Evolutionary conservation across 2,113 vertebrate species (phyloP).

Genomic region (Cyprinodon tularosa): DNA sequence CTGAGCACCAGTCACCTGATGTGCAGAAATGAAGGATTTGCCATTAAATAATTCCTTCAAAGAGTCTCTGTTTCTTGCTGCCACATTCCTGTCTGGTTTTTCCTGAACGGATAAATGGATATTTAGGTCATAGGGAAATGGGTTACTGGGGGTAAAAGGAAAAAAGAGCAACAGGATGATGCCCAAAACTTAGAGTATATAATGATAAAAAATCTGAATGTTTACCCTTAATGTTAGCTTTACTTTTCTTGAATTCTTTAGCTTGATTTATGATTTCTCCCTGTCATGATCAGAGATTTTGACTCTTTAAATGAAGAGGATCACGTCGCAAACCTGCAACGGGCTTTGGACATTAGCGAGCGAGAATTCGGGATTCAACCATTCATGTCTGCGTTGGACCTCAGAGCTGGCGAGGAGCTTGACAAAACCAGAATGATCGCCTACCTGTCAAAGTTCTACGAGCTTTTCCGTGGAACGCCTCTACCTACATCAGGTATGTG

Average conservation of each 20-base stretch:
- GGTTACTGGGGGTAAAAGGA: not conserved
- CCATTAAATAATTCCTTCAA: conserved; percentile 20
- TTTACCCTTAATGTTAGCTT: not conserved
- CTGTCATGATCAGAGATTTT: conserved; percentile 83
- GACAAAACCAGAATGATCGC: conserved; percentile 90
- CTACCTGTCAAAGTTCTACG: conserved; percentile 96
- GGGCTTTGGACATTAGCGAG: conserved; percentile 90
- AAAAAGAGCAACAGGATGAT: not conserved
- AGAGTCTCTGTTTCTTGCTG: conserved; percentile 12
- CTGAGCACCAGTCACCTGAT: conserved; percentile 33
- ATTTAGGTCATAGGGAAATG: conserved; percentile 14
- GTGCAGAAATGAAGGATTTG: conserved; percentile 9
- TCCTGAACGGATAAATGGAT: not conserved
- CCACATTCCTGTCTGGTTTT: conserved; percentile 28
- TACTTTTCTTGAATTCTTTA: not conserved
- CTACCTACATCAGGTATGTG: conserved; percentile 84
- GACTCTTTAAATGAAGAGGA: conserved; percentile 89
- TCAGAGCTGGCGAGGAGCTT: conserved; percentile 78
- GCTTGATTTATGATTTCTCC: not conserved
- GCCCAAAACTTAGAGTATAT: not conserved
- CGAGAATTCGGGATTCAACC: conserved; percentile 91
- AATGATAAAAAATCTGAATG: not conserved
- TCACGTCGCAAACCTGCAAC: conserved; percentile 86
- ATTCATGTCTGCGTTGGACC: conserved; percentile 85
- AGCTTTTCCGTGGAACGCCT: conserved; percentile 90